Evolutionary conservation across 35 echinoderm and acorn worm genomes (phyloP), one percentile per base, ranked within the genome.

Genomic region (Strongylocentrotus purpuratus): DNA sequence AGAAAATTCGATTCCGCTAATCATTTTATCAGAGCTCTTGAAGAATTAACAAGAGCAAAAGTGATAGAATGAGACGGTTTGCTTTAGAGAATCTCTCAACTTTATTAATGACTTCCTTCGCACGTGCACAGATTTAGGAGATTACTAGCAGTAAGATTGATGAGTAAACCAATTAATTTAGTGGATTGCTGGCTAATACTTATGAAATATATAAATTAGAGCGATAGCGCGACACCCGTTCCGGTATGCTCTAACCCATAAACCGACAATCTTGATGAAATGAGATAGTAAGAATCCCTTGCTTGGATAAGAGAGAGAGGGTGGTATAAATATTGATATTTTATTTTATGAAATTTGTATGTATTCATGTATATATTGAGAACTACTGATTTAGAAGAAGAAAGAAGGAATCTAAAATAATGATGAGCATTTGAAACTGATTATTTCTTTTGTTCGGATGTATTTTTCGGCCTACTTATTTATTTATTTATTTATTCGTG

Each of bases 121-220:
- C 65, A 78, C 65, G 65, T 78, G 65, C 65, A 78, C 22, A 78
- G 65, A 78, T 78, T 78, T 28, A 4, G 22, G 20, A 78, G 65
- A 78, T 78, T 78, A 7, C 65, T 78, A 78, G 65, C 28, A 78
- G 20, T 22, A 18, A 78, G 65, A 78, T 28, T 22, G 65, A 78
- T 78, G 65, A 78, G 65, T 78, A 78, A 78, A 78, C 65, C 65
- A 78, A 78, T 78, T 78, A 78, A 78, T 78, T 78, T 22, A 28
- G 22, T 28, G 18, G 65, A 78, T 78, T 78, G 65, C 65, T 78
- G 65, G 65, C 25, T 78, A 78, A 78, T 78, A 59, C 52, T 59
- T 59, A 59, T 59, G 3, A 78, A 78, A 78, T 78, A 78, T 78
- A 78, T 22, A 15, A 78, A 78, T 78, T 78, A 18, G 65, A 78